Evolutionary conservation across 2,888 invertebrate species (phyloP), one percentile per base, ranked within the genome.

Genomic region (Cephus pygmeus): DNA sequence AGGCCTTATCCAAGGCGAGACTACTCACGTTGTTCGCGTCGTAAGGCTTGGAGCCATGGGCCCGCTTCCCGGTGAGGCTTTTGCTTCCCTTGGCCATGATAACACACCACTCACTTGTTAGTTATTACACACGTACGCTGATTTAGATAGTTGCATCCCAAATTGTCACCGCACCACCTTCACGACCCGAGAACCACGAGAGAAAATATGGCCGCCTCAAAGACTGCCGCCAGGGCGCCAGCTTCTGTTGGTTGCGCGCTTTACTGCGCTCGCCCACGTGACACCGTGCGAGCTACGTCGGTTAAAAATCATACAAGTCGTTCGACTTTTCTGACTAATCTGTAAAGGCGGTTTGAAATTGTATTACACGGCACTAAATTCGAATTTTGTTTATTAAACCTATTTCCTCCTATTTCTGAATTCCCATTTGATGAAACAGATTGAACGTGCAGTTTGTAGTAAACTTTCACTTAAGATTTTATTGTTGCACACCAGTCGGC

Each of bases 1-100:
- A 76, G 76, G 76, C 40, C 73, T 15, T 69, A 34, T 73, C 77
- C 77, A 83, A 80, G 80, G 79, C 78, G 76, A 82, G 80, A 80
- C 73, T 89, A 92, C 92, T 92, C 89, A 92, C 92, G 88, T 92
- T 92, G 85, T 92, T 92, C 85, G 90, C 89, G 85, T 92, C 92
- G 86, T 92, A 92, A 77, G 92, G 92, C 84, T 92, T 92, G 82
- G 90, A 88, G 83, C 88, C 88, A 85, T 86, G 90, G 79, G 90
- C 84, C 81, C 90, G 90, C 85, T 88, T 90, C 79, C 87, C 90
- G 82, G 87, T 86, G 79, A 87, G 82, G 87, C 89, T 90, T 83
- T 89, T 90, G 85, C 83, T 88, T 82, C 89, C 89, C 83, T 91
- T 92, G 81, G 91, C 90, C 92, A 92, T 92, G 76, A 79, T 85